phyloP scores from a whole-genome alignment of 2,113 vertebrate genomes.

The Sterna hirundo region DNA sequence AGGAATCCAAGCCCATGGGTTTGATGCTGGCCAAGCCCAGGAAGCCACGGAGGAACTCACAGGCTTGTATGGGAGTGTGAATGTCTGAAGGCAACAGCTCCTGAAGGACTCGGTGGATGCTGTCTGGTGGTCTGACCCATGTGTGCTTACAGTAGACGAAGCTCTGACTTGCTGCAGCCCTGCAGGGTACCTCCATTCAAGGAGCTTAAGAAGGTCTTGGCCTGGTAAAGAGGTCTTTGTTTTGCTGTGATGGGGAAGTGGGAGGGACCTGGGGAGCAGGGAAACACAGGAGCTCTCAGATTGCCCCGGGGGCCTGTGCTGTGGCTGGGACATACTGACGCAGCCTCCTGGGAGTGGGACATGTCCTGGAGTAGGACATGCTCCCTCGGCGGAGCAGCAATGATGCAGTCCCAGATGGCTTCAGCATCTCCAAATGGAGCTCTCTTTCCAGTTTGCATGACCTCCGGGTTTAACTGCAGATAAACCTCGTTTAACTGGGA shows the following conservation, averaged over 20 bases:
- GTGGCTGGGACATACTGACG: neutral
- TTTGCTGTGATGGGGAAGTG: neutral
- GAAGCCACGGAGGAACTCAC: neutral
- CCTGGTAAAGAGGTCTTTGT: neutral
- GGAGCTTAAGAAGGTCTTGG: neutral
- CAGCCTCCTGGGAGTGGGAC: neutral
- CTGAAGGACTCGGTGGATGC: neutral
- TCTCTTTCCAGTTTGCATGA: neutral
- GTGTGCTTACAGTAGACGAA: neutral
- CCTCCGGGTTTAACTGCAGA: neutral
- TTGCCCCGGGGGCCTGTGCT: neutral
- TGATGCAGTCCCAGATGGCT: neutral
- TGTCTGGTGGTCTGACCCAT: neutral
- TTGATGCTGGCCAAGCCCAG: neutral
- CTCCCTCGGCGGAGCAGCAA: neutral
- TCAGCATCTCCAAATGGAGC: neutral
- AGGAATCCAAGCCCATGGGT: neutral
- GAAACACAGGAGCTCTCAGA: neutral
- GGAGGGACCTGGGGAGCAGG: rapidly evolving
- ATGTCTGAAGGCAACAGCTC: neutral
- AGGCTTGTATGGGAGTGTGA: no score
- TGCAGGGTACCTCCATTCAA: neutral
- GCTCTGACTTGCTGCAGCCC: neutral
- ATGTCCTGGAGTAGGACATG: neutral
- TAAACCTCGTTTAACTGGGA: neutral